Evolutionary conservation across 2,888 invertebrate genomes (phyloP), one percentile per base, ranked within the genome.

Genomic region (Ernsta delagoae): DNA sequence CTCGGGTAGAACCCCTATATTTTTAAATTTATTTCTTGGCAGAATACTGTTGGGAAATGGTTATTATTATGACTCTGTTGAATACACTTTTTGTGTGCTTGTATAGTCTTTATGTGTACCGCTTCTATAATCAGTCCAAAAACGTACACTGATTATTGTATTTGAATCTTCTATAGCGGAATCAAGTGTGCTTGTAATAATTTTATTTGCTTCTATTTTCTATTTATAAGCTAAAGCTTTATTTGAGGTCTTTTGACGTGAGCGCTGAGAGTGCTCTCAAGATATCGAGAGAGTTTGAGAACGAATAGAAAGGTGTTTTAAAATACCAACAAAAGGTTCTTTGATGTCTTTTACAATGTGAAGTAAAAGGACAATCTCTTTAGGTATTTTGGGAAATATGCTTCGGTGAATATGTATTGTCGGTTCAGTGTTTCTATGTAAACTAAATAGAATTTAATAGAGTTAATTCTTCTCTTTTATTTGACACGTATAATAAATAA

Each of bases 291-390:
- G 67, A 61, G 43, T 5, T 45, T 11, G 61, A 61, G 56, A 67
- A 41, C 16, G 39, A 34, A 24, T 11, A 41, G 39, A 53, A 61
- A 61, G 67, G 67, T 45, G 61, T 67, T 61, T 61, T 45, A 67
- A 67, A 61, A 67, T 61, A 61, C 34, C 50, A 39, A 60, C 60
- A 65, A 66, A 53, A 43, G 66, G 16, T 53, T n/a, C 45, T 45
- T 45, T 45, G 45, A 45, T 45, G 45, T 45, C 4, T 45, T 39
- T 50, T 50, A 50, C 48, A 50, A 50, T 7, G 7, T 50, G 16
- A 50, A 50, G 11, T 50, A 50, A 50, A 50, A 16, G 48, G 48
- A 50, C 48, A 50, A 50, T 0, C 48, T 50, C 12, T 5, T 50
- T 1, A 16, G 48, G 16, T 50, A 50, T 50, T 50, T 16, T 50